Percentiles rank a stretch among this genome's conserved stretches.
Conservation (phyloP, 2,113 vertebrate species). For the Chinchilla lanigera region DNA sequence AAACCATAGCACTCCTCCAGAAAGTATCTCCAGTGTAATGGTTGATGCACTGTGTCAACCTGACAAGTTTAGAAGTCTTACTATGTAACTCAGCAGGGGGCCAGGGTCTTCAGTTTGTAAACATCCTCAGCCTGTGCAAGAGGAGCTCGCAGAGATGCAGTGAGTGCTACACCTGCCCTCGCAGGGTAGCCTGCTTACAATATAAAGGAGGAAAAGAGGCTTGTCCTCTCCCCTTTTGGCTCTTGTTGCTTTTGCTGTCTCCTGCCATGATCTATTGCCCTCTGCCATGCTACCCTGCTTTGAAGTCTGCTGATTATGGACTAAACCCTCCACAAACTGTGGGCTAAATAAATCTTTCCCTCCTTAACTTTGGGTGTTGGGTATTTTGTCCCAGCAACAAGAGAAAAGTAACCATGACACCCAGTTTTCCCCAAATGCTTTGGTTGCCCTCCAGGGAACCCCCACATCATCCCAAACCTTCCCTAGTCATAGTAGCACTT, state of each 20-base stretch:
- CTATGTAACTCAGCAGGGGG: not conserved
- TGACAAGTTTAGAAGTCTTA: not conserved
- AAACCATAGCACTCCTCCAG: not conserved
- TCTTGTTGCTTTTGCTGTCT: not conserved
- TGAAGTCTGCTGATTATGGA: not conserved
- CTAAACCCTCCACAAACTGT: not conserved
- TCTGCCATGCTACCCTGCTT: not conserved
- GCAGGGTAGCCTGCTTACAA: not conserved
- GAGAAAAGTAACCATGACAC: not conserved
- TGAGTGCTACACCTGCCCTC: not conserved
- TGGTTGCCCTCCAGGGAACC: not conserved
- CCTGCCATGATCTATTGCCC: not conserved
- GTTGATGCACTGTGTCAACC: not conserved
- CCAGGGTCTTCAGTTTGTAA: not conserved
- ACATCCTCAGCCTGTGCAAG: not conserved
- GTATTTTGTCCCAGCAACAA: not conserved
- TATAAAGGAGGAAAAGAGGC: not conserved
- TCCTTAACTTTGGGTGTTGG: not conserved
- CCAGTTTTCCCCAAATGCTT: not conserved
- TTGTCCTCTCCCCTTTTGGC: no score
- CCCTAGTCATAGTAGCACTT: rapidly evolving
- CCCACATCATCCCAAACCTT: not conserved
- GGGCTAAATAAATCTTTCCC: not conserved
- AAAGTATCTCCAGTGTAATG: not conserved
- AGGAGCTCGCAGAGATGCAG: not conserved